Percentiles rank a stretch among this genome's conserved stretches.
phyloP scores from a whole-genome alignment of 2,888 invertebrate species.

The Petrolisthes cinctipes region DNA sequence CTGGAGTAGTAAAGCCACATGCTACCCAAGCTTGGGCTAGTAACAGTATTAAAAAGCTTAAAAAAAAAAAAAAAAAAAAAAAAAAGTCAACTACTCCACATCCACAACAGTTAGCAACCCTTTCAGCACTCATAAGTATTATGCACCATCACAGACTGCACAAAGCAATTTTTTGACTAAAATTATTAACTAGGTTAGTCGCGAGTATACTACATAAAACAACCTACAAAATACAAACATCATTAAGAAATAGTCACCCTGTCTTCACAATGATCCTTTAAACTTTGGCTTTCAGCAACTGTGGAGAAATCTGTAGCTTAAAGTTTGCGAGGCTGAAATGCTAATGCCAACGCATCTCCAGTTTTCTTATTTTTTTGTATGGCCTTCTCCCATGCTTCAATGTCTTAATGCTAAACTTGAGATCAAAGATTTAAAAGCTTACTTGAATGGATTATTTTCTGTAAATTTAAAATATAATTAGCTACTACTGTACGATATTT shows the following conservation, averaged over 20 bases:
- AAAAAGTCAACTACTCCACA: constrained; percentile 44
- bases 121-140: constrained; percentile 48
- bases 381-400: neutral
- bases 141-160: constrained; percentile 61
- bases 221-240: constrained; percentile 57
- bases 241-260: constrained; percentile 58
- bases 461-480: neutral
- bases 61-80: constrained; percentile 30
- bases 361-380: constrained; percentile 4
- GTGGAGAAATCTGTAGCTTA: constrained; percentile 27
- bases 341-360: constrained; percentile 1
- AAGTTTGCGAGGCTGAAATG: neutral
- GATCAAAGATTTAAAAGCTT: constrained; percentile 47
- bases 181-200: constrained; percentile 53
- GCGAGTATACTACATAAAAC: constrained; percentile 54
- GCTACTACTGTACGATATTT: no score
- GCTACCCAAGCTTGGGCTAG: constrained; percentile 53
- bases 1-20: constrained; percentile 49
- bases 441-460: constrained; percentile 22
- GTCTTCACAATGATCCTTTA: constrained; percentile 53
- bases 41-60: constrained; percentile 59
- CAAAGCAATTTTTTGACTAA: constrained; percentile 54
- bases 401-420: constrained; percentile 55
- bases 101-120: constrained; percentile 60
- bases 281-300: constrained; percentile 57